Conservation (phyloP, 1,140 invertebrate species). For the Drosophila orosa region DNA sequence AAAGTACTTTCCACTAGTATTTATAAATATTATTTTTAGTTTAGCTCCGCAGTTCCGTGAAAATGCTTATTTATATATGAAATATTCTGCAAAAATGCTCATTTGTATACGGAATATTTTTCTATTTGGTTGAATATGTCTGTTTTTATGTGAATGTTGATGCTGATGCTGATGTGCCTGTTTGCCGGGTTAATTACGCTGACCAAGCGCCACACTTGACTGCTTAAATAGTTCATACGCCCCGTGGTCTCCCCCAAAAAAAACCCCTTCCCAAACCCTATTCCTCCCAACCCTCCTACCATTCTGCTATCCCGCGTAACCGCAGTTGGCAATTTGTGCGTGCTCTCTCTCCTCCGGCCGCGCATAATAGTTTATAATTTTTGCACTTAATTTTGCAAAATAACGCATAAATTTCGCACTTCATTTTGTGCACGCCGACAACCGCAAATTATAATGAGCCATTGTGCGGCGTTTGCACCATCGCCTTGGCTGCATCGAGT, state of each 20-base stretch:
- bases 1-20: neutral
- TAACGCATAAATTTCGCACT: constrained; percentile 74
- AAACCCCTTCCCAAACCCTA: neutral
- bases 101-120: neutral
- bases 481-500: constrained; percentile 36
- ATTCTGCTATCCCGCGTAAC: constrained; percentile 12
- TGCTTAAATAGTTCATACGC: constrained; percentile 53
- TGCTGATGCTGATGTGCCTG: constrained; percentile 24
- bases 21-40: neutral
- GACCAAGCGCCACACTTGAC: constrained; percentile 64
- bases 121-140: constrained; percentile 9
- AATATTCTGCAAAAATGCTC: neutral
- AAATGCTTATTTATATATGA: neutral
- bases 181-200: constrained; percentile 71
- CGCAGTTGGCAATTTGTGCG: constrained; percentile 40
- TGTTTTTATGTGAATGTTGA: constrained; percentile 20
- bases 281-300: neutral
- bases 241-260: neutral
- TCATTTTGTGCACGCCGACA: constrained; percentile 67
- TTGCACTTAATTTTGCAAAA: constrained; percentile 73
- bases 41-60: too few relatives aligned
- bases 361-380: constrained; percentile 76
- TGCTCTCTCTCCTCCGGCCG: neutral
- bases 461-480: constrained; percentile 57
- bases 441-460: constrained; percentile 81